Base-by-base conservation (phyloP, 2,113 vertebrate genomes). In the Oophaga pumilio region DNA sequence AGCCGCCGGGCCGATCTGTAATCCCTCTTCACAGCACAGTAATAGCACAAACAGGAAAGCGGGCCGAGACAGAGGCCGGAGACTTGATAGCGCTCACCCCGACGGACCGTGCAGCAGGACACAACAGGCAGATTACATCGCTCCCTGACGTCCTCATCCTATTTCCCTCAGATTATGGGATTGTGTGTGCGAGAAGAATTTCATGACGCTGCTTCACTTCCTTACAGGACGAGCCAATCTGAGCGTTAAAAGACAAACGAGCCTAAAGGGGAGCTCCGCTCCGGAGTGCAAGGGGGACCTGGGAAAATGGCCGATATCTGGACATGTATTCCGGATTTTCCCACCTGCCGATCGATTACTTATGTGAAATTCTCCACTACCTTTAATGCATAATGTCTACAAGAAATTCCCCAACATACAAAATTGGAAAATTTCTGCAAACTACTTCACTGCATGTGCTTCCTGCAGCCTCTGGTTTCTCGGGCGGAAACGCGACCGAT, bases 31-130 rank as follows among this genome's bases (percentile, higher is more conserved):
- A 0, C 8, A 22, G 60, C 0, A 43, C 69, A 83, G 66, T 59
- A 20, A 90, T 91, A 90, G 71, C n/a, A 74, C 82, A 91, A 90
- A 90, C 43, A 83, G 43, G 53, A 89, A 89, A 62, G 78, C 87
- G 88, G 87, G 17, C 28, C 84, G 78, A 81, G 87, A 49, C n/a
- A 85, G 88, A 60, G 4, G 88, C 80, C n/a, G 71, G 76, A 60
- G 89, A 66, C 62, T 28, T 26, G 80, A 90, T 0, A 89, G 56
- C 3, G 84, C 82, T 66, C 15, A 20, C 49, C 17, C 78, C 78
- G 69, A 82, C 10, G 59, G 89, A 85, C 84, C 18, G 78, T 71
- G 81, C 87, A 15, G 66, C 76, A 78, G 6, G 57, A 86, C 64
- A 18, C 6, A 71, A 88, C 68, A 86, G 90, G 18, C 49, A 90